phyloP scores from a whole-genome alignment of 2,888 invertebrate species.

The Eristalinus sepulchralis region DNA sequence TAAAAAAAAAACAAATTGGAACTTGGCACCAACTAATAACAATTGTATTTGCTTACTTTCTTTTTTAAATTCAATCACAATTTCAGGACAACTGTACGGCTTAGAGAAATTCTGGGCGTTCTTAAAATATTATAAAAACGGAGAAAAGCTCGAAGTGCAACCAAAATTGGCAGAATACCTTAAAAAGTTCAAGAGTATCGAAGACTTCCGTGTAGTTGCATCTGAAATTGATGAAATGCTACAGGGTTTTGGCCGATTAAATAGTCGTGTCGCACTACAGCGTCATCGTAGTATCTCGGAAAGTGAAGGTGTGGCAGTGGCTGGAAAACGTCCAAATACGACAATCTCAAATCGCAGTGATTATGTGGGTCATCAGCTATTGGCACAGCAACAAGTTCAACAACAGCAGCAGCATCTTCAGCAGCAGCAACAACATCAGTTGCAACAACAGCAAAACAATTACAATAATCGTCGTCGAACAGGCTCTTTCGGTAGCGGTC shows the following conservation, averaged over 20 bases:
- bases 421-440: slow-evolving; percentile 76
- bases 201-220: slow-evolving; percentile 91
- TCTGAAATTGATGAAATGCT: slow-evolving; percentile 85
- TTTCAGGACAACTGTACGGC: slow-evolving; percentile 95
- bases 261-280: slow-evolving; percentile 82
- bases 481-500: slow-evolving; percentile 80
- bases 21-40: background rate
- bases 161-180: slow-evolving; percentile 87
- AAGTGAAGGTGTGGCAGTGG: slow-evolving; percentile 82
- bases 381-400: slow-evolving; percentile 75
- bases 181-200: slow-evolving; percentile 91
- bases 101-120: slow-evolving; percentile 99
- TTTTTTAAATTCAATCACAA: background rate
- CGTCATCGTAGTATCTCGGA: slow-evolving; percentile 87
- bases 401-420: slow-evolving; percentile 76
- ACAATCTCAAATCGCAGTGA: slow-evolving; percentile 80
- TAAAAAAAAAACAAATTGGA: background rate
- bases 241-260: slow-evolving; percentile 82
- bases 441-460: slow-evolving; percentile 74
- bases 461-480: slow-evolving; percentile 78
- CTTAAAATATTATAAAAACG: slow-evolving; percentile 96
- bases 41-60: background rate
- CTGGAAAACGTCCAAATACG: slow-evolving; percentile 77
- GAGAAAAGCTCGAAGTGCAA: slow-evolving; percentile 87
- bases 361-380: slow-evolving; percentile 78